Evolutionary conservation across 2,113 vertebrate genomes (phyloP).

Genomic region (Gila orcuttii): DNA sequence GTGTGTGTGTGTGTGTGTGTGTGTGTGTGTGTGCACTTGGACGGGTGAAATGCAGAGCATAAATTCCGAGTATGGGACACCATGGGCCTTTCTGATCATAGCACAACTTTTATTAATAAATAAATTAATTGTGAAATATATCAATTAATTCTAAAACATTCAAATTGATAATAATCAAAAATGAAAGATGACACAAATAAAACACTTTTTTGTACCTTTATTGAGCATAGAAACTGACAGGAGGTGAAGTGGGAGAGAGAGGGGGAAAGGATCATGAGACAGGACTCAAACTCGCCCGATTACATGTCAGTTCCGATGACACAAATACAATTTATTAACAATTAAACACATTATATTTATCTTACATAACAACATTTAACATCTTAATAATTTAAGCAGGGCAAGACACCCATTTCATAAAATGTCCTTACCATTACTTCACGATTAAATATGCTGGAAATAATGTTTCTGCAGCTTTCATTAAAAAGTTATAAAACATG

Average conservation of each 20-base stretch:
- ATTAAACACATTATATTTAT: background rate
- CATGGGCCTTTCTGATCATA: background rate
- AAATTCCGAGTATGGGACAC: too few relatives aligned
- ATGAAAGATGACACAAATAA: background rate
- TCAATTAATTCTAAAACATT: background rate
- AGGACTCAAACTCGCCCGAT: too few relatives aligned
- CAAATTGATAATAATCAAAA: background rate
- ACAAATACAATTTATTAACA: background rate
- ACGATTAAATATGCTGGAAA: constrained; percentile 23
- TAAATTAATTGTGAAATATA: too few relatives aligned
- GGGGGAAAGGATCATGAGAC: too few relatives aligned
- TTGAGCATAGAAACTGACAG: too few relatives aligned
- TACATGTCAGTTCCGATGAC: too few relatives aligned
- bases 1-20: too few relatives aligned
- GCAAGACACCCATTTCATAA: background rate
- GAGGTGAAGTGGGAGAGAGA: too few relatives aligned
- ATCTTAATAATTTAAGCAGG: background rate
- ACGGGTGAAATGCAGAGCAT: too few relatives aligned
- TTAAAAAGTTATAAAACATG: background rate
- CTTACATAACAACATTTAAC: background rate
- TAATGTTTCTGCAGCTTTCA: background rate
- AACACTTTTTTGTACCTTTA: too few relatives aligned
- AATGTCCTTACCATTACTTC: constrained; percentile 41
- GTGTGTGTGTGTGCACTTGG: too few relatives aligned
- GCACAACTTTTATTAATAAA: background rate